Evolutionary conservation across 2,888 invertebrate species (phyloP), one percentile per base, ranked within the genome.

Genomic region (Invenusta paracnida): DNA sequence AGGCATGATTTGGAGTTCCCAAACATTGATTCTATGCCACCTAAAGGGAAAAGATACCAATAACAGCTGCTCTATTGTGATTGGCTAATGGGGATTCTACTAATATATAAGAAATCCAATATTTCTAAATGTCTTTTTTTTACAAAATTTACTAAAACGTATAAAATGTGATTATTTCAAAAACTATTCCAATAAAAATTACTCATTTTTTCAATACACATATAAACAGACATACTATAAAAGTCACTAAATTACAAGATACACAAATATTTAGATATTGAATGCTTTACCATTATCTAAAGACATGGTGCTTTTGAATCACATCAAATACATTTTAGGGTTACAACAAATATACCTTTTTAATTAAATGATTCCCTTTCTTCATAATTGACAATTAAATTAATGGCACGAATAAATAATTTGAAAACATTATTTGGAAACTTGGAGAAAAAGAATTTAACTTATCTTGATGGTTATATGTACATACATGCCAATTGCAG

Each of bases 161-260:
- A 48, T 48, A 48, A 48, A 11, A 48, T 48, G 48, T 48, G 17
- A 48, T 48, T 48, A 48, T 48, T 48, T 48, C 48, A 48, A 48
- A 48, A 48, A 48, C 48, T 11, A 73, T 13, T n/a, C 2, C 5
- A 73, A 73, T 73, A 5, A 73, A 73, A 73, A 73, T 73, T 73
- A 73, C 11, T 23, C 73, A 48, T 73, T 23, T 73, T 73, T 73
- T 73, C 73, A 73, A 73, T 73, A 73, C 73, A 25, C 23, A 73
- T 73, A 73, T 13, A 73, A 73, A 73, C 73, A 73, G 5, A 23
- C 25, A 73, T 23, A 73, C 2, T 25, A 23, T 73, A 73, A 73
- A 73, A 73, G 73, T 73, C 25, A 73, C 73, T 23, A 73, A 73
- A 73, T 73, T 73, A 73, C 73, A 73, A 73, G 73, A 73, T 73